Base-by-base conservation (phyloP, 2,888 invertebrate species). In the Sinotaia quadrata region DNA sequence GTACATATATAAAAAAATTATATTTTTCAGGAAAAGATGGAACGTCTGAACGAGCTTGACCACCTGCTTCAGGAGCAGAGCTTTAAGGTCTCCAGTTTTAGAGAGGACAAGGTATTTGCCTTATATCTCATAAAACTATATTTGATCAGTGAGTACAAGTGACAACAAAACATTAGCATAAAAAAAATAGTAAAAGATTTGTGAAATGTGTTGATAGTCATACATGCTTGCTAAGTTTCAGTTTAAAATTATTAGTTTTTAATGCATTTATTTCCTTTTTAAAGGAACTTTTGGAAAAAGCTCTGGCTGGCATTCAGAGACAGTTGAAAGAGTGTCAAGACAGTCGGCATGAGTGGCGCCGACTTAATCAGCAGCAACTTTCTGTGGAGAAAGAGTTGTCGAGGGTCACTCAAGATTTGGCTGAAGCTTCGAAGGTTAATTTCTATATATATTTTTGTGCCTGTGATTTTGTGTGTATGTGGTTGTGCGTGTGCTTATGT, bases 381-480 rank as follows among this genome's bases (percentile, higher is more conserved):
- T 90, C 92, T 62, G 87, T 94, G 69, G 94, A 94, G 87, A 91
- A 93, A 70, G 96, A 96, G 87, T 88, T 96, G 74, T 93, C 94
- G 75, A 91, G 94, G 71, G 95, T 96, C 68, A 93, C 95, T 88
- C 92, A 93, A 74, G 92, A 95, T 89, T 89, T 96, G 84, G 95
- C 95, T 75, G 94, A 95, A 90, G 95, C 95, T 91, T 95, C 95
- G 82, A 95, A 95, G 93, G 94, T 94, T 91, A 90, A 90, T 51
- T n/a, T n/a, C n/a, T n/a, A n/a, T n/a, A n/a, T n/a, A n/a, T n/a
- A n/a, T n/a, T n/a, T n/a, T n/a, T n/a, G n/a, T n/a, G n/a, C n/a
- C n/a, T n/a, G n/a, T n/a, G n/a, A n/a, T n/a, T n/a, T n/a, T n/a
- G n/a, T n/a, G n/a, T n/a, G n/a, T n/a, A n/a, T n/a, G n/a, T n/a